Base-by-base conservation (phyloP, 2,113 vertebrate species). In the Myrmophylax atrothorax region DNA sequence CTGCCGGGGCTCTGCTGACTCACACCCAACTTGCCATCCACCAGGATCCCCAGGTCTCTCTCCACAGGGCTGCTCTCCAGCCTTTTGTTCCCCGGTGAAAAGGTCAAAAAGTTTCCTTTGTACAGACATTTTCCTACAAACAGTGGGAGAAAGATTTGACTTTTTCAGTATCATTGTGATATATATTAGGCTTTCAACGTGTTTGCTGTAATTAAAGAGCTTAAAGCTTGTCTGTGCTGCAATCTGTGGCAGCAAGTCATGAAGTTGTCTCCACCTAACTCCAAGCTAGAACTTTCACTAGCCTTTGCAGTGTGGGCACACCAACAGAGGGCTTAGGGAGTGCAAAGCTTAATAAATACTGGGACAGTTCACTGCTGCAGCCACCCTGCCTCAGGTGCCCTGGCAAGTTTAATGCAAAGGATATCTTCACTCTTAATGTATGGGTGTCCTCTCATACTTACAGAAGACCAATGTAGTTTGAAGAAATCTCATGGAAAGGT, bases 1-100 rank as follows among this genome's bases (percentile, higher is more conserved):
- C 52, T 85, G 29, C 67, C 52, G 11, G n/a, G n/a, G n/a, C 29
- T 40, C 18, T 60, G n/a, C 31, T 67, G 38, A 4, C 8, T 49
- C n/a, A 10, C 0, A 0, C 28, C 49, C 10, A 31, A 4, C 18
- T 67, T 80, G 29, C 8, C 38, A 10, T 40, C 2, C 1, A 6
- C n/a, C 25, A 28, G n/a, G 10, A n/a, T 0, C 9, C 3, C 14
- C 40, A 60, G 29, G 4, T 28, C 17, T 8, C 5, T 60, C 53
- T 53, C 18, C 4, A 4, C 18, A 31, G 25, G 5, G 2, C 35
- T 66, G 25, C 3, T 70, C n/a, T 91, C 42, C 19, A 38, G 29
- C 23, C 58, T 38, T 52, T 70, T 24, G 2, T n/a, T 82, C 6
- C 22, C 6, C 20, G n/a, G 1, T 28, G 46, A 46, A 46, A 67